Evolutionary conservation across 2,113 vertebrate genomes (phyloP), one percentile per base, ranked within the genome.

Genomic region (Heterotis niloticus): DNA sequence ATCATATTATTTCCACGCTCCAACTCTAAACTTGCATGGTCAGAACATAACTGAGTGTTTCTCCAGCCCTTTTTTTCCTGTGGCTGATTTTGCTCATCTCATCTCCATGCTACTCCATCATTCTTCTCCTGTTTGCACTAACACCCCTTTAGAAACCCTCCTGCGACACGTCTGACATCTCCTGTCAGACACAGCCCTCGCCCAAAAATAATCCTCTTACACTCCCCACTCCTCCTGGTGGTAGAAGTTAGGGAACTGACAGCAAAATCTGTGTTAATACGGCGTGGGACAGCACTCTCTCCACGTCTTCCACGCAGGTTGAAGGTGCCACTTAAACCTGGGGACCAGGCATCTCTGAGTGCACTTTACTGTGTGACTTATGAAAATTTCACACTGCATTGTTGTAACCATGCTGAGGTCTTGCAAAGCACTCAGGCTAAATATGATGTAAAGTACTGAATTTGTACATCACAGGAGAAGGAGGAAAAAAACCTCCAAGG

Each of bases 371-470:
- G 68, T 28, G 13, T 34, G 13, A 7, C 9, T 51, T 44, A 70
- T 70, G 34, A 51, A 70, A 51, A 34, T 44, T 70, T 70, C 51
- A 70, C n/a, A n/a, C n/a, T 7, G 11, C 68, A 9, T 20, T 70
- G 23, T 51, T 34, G 28, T 44, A 70, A 70, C 68, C 29, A 10
- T 18, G 1, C 28, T 70, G 66, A 20, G 29, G 34, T 70, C 28
- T 65, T 70, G 29, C 68, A 14, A 44, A 34, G 14, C 44, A 64
- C 66, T 73, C n/a, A 71, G n/a, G 29, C 20, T 70, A 68, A 64
- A 0, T 1, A 51, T 23, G 78, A 66, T 66, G 44, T 70, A 69
- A 69, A 34, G 24, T 56, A 54, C 24, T 54, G 57, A 76, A 60
- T 56, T 44, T 44, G 34, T 44, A 4, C 34, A 44, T 44, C 34